phyloP scores from a whole-genome alignment of 30 jellyfish, hydroid and myxozoan species.

The Mastigias papua region DNA sequence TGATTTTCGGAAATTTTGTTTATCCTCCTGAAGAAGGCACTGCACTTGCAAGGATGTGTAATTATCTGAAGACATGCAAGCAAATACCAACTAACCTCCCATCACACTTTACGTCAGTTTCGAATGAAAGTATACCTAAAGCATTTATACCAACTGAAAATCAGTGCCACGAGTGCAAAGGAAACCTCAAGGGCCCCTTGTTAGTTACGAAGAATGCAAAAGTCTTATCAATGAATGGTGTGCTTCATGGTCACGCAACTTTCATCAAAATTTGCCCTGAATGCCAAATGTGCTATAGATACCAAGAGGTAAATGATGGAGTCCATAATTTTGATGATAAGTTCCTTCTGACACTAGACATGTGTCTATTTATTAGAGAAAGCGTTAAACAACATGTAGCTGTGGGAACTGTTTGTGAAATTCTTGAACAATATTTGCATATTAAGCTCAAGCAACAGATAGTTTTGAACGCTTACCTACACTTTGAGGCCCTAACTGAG shows the following conservation, averaged over 20 bases:
- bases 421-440: neutral
- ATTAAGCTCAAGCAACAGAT: slow-evolving; percentile 2
- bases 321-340: slow-evolving; percentile 61
- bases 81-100: neutral
- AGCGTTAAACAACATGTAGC: slow-evolving; percentile 33
- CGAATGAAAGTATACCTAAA: neutral
- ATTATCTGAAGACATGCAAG: neutral
- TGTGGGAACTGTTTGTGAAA: slow-evolving; percentile 24
- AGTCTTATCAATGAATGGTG: neutral
- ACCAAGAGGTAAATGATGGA: slow-evolving; percentile 61
- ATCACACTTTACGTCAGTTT: neutral
- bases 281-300: slow-evolving; percentile 61
- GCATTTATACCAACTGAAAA: neutral
- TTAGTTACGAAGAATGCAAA: neutral
- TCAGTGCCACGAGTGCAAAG: neutral
- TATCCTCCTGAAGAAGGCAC: neutral
- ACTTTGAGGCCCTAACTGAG: slow-evolving; percentile 42
- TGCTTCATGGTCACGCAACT: neutral
- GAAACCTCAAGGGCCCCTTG: neutral
- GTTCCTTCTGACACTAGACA: slow-evolving; percentile 45
- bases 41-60: neutral
- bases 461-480: slow-evolving; percentile 13
- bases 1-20: neutral
- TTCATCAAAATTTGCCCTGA: neutral
- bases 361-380: neutral